Evolutionary conservation across 1,140 invertebrate species (phyloP).

Genomic region (Drosophila cardini): DNA sequence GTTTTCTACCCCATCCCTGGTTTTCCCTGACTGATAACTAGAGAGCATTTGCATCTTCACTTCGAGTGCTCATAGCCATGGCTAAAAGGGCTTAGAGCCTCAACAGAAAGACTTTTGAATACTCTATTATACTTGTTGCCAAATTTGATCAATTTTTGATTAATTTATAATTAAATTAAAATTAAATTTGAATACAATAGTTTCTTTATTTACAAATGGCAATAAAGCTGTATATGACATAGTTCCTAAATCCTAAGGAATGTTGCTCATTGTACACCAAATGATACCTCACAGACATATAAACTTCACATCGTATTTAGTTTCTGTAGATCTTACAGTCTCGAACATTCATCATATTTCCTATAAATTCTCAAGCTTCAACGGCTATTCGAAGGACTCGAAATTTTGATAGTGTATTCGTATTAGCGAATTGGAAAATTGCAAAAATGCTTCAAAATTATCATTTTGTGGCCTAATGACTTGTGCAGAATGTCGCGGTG

Average conservation of each 20-base stretch:
- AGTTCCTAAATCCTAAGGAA: too few relatives aligned
- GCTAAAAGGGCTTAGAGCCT: not conserved
- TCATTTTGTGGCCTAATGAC: slow-evolving; percentile 68
- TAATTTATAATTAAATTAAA: too few relatives aligned
- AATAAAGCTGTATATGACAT: too few relatives aligned
- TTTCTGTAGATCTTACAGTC: too few relatives aligned
- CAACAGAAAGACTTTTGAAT: slow-evolving; percentile 2
- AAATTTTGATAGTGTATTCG: slow-evolving; percentile 35
- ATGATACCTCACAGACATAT: too few relatives aligned
- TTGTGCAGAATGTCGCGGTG: slow-evolving; percentile 65
- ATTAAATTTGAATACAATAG: too few relatives aligned
- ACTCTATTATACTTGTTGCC: slow-evolving; percentile 12
- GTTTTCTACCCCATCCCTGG: not conserved
- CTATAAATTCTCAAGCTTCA: not conserved
- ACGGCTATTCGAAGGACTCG: not conserved
- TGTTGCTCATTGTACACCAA: too few relatives aligned
- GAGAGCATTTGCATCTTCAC: slow-evolving; percentile 34
- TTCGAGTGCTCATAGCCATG: slow-evolving; percentile 37
- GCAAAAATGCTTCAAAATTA: slow-evolving; percentile 73
- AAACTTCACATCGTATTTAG: too few relatives aligned
- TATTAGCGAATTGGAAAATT: slow-evolving; percentile 50
- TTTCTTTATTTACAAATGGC: too few relatives aligned
- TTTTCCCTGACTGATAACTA: slow-evolving; percentile 40
- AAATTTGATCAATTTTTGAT: too few relatives aligned
- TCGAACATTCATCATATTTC: not conserved